Evolutionary conservation across 2,113 vertebrate species (phyloP).

Genomic region (Onychostoma macrolepis): DNA sequence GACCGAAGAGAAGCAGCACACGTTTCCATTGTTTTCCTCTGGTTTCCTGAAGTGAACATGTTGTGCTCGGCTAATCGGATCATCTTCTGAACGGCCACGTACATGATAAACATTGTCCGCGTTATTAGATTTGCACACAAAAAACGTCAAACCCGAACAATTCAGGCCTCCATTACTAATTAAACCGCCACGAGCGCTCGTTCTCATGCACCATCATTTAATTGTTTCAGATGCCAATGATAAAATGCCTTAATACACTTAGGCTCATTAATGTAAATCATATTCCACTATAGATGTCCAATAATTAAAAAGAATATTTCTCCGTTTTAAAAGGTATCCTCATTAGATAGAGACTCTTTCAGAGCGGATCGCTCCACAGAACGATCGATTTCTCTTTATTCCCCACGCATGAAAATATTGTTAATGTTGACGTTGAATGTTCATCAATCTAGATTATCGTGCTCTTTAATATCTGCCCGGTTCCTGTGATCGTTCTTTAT

Average conservation of each 20-base stretch:
- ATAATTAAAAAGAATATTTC: slow-evolving; percentile 84
- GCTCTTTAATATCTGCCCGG: slow-evolving; percentile 77
- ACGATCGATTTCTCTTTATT: slow-evolving; percentile 75
- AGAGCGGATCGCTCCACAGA: slow-evolving; percentile 65
- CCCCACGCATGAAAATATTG: slow-evolving; percentile 71
- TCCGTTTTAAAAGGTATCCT: slow-evolving; percentile 73
- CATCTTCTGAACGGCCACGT: slow-evolving; percentile 69
- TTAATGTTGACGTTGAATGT: slow-evolving; percentile 80
- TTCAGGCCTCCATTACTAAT: slow-evolving; percentile 79
- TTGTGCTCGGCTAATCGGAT: slow-evolving; percentile 64
- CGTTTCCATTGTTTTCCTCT: background rate
- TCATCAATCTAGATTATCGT: slow-evolving; percentile 82
- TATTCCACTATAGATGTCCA: slow-evolving; percentile 85
- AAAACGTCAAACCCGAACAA: slow-evolving; percentile 74
- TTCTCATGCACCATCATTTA: slow-evolving; percentile 73
- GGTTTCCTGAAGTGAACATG: background rate
- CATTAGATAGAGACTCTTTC: slow-evolving; percentile 75
- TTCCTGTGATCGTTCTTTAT: slow-evolving; percentile 75
- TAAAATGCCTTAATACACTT: slow-evolving; percentile 77
- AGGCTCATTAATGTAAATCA: slow-evolving; percentile 85
- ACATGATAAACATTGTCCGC: slow-evolving; percentile 76
- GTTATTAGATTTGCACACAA: slow-evolving; percentile 75
- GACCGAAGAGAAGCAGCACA: background rate
- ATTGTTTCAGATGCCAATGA: slow-evolving; percentile 76
- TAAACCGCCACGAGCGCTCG: slow-evolving; percentile 72